Evolutionary conservation across 2,797 vertebrate species (phyloP).

Genomic region (Lepilemur ruficaudatus): DNA sequence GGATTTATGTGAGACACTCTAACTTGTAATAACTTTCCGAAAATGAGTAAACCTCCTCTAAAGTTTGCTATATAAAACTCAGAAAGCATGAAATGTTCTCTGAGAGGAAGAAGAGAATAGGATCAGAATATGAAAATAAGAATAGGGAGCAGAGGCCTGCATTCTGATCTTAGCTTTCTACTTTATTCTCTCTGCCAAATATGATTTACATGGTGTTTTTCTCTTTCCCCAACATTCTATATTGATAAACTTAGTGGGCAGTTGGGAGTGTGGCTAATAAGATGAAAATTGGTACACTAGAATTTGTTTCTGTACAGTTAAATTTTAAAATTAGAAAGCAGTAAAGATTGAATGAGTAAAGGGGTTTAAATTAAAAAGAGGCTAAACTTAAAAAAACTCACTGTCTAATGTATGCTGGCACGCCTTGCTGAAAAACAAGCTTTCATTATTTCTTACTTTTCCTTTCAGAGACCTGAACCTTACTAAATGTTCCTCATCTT

Average conservation of each 20-base stretch:
- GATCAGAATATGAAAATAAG: constrained; percentile 25
- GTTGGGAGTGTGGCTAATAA: not conserved
- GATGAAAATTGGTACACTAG: constrained; percentile 39
- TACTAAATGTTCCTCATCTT: constrained; percentile 67
- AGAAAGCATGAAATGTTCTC: constrained; percentile 21
- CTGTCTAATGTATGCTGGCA: constrained; percentile 6
- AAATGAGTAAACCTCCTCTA: constrained; percentile 28
- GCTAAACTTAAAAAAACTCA: not conserved
- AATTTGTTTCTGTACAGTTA: not conserved
- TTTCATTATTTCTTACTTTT: constrained; percentile 63
- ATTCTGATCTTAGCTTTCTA: not conserved
- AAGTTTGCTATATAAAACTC: not conserved
- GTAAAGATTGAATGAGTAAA: constrained; percentile 30
- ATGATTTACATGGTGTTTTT: not conserved
- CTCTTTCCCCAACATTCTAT: not conserved
- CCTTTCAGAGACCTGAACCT: constrained; percentile 74
- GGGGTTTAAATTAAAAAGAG: constrained; percentile 38
- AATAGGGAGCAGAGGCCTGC: not conserved
- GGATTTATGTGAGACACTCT: constrained; percentile 21
- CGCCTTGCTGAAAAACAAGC: constrained; percentile 40
- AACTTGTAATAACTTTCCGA: not conserved
- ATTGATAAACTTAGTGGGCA: constrained; percentile 23
- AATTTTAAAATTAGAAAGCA: constrained; percentile 48
- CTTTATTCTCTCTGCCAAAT: not conserved
- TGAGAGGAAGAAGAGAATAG: not conserved